Base-by-base conservation (phyloP, 2,113 vertebrate genomes). In the Scomber colias region DNA sequence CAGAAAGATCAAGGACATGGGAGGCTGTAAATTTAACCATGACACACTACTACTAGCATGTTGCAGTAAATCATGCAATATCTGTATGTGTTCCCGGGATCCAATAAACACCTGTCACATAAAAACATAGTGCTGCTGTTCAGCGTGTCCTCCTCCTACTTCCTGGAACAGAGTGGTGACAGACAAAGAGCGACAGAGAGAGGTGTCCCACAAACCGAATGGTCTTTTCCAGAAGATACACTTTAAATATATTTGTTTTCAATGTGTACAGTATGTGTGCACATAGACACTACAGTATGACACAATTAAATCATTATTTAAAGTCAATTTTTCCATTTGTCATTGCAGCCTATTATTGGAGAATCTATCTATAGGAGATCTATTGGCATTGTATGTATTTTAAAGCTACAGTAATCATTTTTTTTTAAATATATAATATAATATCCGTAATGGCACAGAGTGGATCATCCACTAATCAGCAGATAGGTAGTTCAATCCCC, bases 21-120 rank as follows among this genome's bases (percentile, higher is more conserved):
- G 53, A 67, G 46, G 49, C 44, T 66, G 24, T 62, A 84, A 60
- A 54, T 84, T 49, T 44, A 54, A 51, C 66, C 40, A 50, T 19
- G 67, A 66, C 27, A 9, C 54, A 13, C 24, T 27, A 27, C 24
- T 27, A 27, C 24, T 27, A 27, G 24, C 75, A 57, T 0, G 1
- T 48, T 1, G 30, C 48, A n/a, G 48, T 81, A 83, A 86, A 81
- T 89, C 77, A 77, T 53, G 45, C 44, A 17, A 46, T 12, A 51
- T 51, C 45, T 68, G 24, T 0, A 17, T 0, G 0, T 46, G 79
- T 11, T 68, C 48, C 53, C 62, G 11, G 21, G 44, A 30, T 15
- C 75, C 75, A 67, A 44, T 64, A 68, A 87, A 83, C 73, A 86
- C 73, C 70, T 77, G 86, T 65, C 63, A 77, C 67, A 83, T 84